Base-by-base conservation (phyloP, 2,888 invertebrate genomes). In the Synergus itoensis region DNA sequence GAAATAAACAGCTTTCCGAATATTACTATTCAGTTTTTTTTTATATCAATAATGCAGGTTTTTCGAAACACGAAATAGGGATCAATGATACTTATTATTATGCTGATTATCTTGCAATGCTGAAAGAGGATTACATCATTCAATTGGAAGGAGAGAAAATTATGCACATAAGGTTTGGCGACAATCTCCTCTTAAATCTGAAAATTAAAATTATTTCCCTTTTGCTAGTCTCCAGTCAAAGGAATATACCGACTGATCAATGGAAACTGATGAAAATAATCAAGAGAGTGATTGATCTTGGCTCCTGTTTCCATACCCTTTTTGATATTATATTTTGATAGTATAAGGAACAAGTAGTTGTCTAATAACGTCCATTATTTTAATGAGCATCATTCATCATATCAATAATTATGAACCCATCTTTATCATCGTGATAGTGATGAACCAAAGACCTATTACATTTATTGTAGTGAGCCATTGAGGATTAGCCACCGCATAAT, bases 41-140 rank as follows among this genome's bases (percentile, higher is more conserved):
- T 28, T 5, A 18, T 4, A 12, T 21, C 3, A 9, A 21, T 60
- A 60, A 12, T 60, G 11, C 11, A 9, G 16, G 16, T 18, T 41
- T 18, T 40, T 65, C 18, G 1, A 65, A 41, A 18, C 11, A 40
- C 18, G 4, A 65, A 41, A 18, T n/a, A 40, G 41, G 40, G 4
- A 18, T 65, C n/a, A n/a, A 41, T 65, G 21, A 60, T 60, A 60
- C 60, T 60, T 12, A 21, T 5, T 28, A 65, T 41, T 41, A 63
- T 53, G 53, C n/a, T 53, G 21, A 21, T 60, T 60, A 60, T 41
- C n/a, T 40, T 65, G 65, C 65, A 65, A 65, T n/a, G 11, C 41
- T n/a, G n/a, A n/a, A n/a, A 40, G 2, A 40, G 18, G n/a, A 65
- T 65, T 65, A 41, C 65, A 65, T 65, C 65, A 65, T 65, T 64